phyloP scores from a whole-genome alignment of 2,797 vertebrate species.

The Poecilia wingei region DNA sequence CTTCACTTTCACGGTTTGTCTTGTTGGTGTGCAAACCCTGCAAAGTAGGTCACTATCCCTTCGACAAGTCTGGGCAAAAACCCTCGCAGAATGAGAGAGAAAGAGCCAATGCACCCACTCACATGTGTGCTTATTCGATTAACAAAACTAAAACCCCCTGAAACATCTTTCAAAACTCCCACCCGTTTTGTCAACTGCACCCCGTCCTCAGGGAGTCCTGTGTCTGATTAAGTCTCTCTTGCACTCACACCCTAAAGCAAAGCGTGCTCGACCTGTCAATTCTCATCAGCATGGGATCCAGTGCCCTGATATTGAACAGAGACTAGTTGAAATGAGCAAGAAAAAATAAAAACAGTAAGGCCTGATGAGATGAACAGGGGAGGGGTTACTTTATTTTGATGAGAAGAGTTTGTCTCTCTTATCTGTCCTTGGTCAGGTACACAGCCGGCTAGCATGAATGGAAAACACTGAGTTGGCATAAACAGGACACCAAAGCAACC shows the following conservation, averaged over 20 bases:
- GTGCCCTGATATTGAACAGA: conserved; percentile 57
- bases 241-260: conserved; percentile 31
- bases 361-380: conserved; percentile 23
- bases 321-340: conserved; percentile 36
- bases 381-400: conserved; percentile 43
- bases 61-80: conserved; percentile 61
- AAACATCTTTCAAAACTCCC: conserved; percentile 24
- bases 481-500: conserved; percentile 46
- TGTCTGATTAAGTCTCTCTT: conserved; percentile 36
- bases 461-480: conserved; percentile 59
- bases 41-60: conserved; percentile 54
- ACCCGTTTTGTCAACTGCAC: conserved; percentile 17
- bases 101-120: conserved; percentile 29
- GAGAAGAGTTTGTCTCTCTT: conserved; percentile 54
- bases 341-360: conserved; percentile 5
- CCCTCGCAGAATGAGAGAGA: conserved; percentile 28
- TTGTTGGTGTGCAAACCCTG: conserved; percentile 43
- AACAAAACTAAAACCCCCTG: conserved; percentile 26
- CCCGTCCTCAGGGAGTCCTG: conserved; percentile 4
- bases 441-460: conserved; percentile 48
- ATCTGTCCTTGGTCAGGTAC: conserved; percentile 67
- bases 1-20: conserved; percentile 35
- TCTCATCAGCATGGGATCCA: conserved; percentile 58
- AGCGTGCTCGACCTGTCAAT: conserved; percentile 60
- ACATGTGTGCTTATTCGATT: conserved; percentile 25